Percentiles rank a stretch among this genome's conserved stretches.
phyloP scores from a whole-genome alignment of 64 coral and sea anemone species.

The Actinia equina region DNA sequence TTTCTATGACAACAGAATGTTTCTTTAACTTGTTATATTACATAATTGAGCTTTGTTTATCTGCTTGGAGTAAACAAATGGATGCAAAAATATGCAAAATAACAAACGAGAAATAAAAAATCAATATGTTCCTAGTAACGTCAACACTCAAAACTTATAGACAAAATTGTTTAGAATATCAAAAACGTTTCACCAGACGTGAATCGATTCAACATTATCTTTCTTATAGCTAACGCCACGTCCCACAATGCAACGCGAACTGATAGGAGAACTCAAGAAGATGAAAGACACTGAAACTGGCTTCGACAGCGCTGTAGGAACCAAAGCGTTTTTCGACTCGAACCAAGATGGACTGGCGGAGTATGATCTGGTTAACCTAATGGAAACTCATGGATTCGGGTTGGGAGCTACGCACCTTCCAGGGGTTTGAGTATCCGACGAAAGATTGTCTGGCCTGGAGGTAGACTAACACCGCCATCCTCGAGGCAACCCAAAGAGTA shows the following conservation, averaged over 20 bases:
- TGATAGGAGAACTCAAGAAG: slow-evolving; percentile 66
- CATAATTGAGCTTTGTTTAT: too few species aligned
- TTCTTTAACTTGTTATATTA: too few species aligned
- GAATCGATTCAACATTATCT: background rate
- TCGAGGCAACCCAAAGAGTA: slow-evolving; percentile 28
- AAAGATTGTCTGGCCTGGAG: slow-evolving; percentile 96
- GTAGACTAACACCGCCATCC: slow-evolving; percentile 62
- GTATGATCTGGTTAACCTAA: slow-evolving; percentile 94
- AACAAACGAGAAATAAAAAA: too few species aligned
- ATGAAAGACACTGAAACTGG: slow-evolving; percentile 81
- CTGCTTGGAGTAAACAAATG: too few species aligned
- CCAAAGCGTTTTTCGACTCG: slow-evolving; percentile 76
- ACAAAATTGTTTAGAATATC: too few species aligned
- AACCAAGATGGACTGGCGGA: slow-evolving; percentile 72
- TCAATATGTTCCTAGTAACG: too few species aligned
- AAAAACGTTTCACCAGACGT: background rate
- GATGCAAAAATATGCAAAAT: too few species aligned
- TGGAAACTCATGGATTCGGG: slow-evolving; percentile 63
- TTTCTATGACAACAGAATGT: background rate
- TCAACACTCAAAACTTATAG: too few species aligned
- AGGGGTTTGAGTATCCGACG: slow-evolving; percentile 46
- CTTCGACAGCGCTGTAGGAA: slow-evolving; percentile 68
- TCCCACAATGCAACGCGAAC: slow-evolving; percentile 48
- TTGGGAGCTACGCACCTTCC: slow-evolving; percentile 56
- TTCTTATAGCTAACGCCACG: slow-evolving; percentile 62